These are phyloP conservation scores for Phalacrocorax brasilianus DNA, from an alignment of 2,113 vertebrate species.

Conservation along the genomic window DNA sequence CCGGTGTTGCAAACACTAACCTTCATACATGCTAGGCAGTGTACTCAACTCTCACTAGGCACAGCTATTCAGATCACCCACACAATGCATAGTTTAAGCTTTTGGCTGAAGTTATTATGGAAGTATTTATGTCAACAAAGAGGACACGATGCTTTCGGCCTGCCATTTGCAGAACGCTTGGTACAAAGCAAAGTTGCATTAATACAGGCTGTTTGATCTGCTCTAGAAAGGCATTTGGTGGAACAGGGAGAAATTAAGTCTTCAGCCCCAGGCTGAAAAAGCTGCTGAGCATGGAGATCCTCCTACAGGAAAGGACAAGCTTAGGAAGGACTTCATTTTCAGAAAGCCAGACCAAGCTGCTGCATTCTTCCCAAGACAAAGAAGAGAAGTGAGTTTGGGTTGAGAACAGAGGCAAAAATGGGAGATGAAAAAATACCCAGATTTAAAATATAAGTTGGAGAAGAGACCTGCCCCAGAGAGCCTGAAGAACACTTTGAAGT, in stretches of 20 bases:
- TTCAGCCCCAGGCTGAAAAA: neutral
- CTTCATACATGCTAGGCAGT: neutral
- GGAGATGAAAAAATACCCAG: neutral
- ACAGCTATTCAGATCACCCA: neutral
- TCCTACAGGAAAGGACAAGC: neutral
- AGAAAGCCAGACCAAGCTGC: neutral
- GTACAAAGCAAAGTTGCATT: neutral
- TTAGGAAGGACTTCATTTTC: neutral
- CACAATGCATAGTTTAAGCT: neutral
- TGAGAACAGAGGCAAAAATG: neutral
- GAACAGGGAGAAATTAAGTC: neutral
- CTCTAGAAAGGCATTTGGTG: neutral
- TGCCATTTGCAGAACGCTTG: neutral
- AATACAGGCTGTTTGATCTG: neutral
- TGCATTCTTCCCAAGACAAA: neutral
- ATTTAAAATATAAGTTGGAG: neutral
- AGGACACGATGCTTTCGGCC: rapidly evolving
- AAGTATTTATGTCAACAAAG: neutral
- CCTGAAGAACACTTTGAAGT: neutral
- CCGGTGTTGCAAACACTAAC: neutral
- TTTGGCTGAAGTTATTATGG: neutral
- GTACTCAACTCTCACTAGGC: neutral
- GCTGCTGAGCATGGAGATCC: neutral
- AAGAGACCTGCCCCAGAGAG: neutral
- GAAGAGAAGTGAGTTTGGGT: neutral